A percentile compares a stretch with the other conserved stretches of the same genome.
Evolutionary conservation across 2,888 invertebrate genomes (phyloP).

Genomic region (Tolmerus cingulatus): DNA sequence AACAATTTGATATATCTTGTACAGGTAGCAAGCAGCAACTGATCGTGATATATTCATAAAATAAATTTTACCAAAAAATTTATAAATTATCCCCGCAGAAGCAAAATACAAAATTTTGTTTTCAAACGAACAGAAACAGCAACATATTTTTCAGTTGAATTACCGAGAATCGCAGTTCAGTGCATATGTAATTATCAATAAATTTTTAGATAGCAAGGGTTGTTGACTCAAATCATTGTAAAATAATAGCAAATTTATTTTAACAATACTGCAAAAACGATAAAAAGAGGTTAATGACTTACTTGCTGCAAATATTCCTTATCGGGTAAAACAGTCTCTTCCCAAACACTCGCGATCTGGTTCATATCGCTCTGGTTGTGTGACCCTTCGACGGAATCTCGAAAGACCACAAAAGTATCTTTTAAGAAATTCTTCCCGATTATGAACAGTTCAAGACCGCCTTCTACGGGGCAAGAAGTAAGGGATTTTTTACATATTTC

Average conservation of each 20-base stretch:
- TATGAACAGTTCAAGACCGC: conserved; percentile 85
- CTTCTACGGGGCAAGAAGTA: conserved; percentile 78
- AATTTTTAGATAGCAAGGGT: neutral
- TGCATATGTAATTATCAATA: neutral
- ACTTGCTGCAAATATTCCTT: conserved; percentile 90
- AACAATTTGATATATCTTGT: neutral
- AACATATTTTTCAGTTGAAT: neutral
- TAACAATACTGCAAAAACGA: neutral
- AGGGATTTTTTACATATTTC: conserved; percentile 91
- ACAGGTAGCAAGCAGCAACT: neutral
- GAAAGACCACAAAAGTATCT: conserved; percentile 84
- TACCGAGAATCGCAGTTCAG: no score
- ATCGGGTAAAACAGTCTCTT: conserved; percentile 82
- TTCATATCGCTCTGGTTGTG: conserved; percentile 63
- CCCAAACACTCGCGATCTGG: conserved; percentile 70
- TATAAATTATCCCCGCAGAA: neutral
- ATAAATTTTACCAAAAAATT: neutral
- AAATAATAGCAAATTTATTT: neutral
- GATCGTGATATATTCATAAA: neutral
- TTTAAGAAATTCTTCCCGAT: conserved; percentile 92
- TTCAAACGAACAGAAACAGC: neutral
- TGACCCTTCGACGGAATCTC: conserved; percentile 58
- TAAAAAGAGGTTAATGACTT: conserved; percentile 40
- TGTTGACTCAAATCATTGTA: neutral
- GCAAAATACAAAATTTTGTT: neutral